phyloP scores from a whole-genome alignment of 2,797 vertebrate genomes.

The Sarcophilus harrisii region DNA sequence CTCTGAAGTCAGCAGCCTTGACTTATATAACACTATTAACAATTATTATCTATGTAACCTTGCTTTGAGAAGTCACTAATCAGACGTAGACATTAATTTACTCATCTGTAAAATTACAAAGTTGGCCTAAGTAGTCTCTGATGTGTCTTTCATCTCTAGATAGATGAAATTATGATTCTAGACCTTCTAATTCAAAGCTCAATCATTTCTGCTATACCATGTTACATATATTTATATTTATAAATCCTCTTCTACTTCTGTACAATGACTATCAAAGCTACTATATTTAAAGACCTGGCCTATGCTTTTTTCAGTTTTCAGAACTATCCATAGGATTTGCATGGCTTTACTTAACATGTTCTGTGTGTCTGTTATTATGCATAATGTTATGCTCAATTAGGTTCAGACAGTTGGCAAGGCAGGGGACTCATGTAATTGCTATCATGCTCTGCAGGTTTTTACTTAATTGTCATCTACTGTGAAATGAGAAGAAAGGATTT shows the following conservation, averaged over 20 bases:
- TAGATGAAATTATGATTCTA: background rate
- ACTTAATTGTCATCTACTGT: conserved; percentile 72
- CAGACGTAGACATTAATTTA: background rate
- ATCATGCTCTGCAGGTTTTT: conserved; percentile 58
- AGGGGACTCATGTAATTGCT: conserved; percentile 64
- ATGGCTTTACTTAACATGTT: conserved; percentile 53
- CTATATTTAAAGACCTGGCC: background rate
- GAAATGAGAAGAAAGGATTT: conserved; percentile 65
- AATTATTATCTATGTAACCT: background rate
- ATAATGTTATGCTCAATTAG: conserved; percentile 75
- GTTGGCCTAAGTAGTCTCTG: background rate
- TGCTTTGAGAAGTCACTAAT: background rate
- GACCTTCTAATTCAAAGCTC: background rate
- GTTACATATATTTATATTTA: background rate
- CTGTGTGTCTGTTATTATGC: conserved; percentile 66
- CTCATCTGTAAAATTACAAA: background rate
- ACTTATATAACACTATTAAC: background rate
- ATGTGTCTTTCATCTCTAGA: background rate
- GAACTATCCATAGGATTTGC: conserved; percentile 47
- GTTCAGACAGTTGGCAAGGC: conserved; percentile 57
- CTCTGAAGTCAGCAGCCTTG: background rate
- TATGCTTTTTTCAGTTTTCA: conserved; percentile 40
- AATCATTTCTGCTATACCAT: background rate
- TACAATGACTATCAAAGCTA: conserved; percentile 42
- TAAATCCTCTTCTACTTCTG: background rate